Percentiles rank a stretch among this genome's conserved stretches.
Conservation (phyloP, 2,888 invertebrate genomes). For the Drosophila fungiperda region DNA sequence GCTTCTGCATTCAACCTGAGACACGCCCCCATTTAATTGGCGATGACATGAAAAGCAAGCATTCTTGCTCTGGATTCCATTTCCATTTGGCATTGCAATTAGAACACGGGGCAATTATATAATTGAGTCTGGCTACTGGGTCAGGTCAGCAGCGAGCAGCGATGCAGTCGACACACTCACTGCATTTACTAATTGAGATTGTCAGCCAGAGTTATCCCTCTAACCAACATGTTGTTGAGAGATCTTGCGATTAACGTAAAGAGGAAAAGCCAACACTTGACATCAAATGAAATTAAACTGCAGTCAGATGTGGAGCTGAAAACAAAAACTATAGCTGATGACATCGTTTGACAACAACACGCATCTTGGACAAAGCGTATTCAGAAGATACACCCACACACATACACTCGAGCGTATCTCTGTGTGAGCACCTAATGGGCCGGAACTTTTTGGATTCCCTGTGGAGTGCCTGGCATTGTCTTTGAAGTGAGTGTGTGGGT, state of each 20-base stretch:
- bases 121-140: conserved; percentile 55
- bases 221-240: conserved; percentile 18
- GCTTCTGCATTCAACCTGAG: conserved; percentile 5
- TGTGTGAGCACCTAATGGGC: conserved; percentile 69
- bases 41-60: conserved; percentile 37
- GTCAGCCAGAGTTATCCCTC: conserved; percentile 14
- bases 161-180: conserved; percentile 50
- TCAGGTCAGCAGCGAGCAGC: conserved; percentile 13
- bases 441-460: conserved; percentile 42
- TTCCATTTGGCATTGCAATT: conserved; percentile 31
- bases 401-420: conserved; percentile 6
- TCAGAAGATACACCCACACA: conserved; percentile 29
- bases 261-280: conserved; percentile 52
- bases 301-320: conserved; percentile 29
- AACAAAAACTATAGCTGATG: conserved; percentile 54
- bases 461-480: conserved; percentile 39
- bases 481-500: conserved; percentile 9
- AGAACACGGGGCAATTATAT: conserved; percentile 63
- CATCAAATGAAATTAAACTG: conserved; percentile 74
- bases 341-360: conserved; percentile 80
- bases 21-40: conserved; percentile 50
- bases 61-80: conserved; percentile 7
- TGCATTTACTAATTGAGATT: conserved; percentile 73
- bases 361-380: conserved; percentile 60
- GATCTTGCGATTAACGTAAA: conserved; percentile 42